These are phyloP conservation scores for Butorides virescens DNA, from an alignment of 2,113 vertebrate genomes.

Conservation along the genomic window DNA sequence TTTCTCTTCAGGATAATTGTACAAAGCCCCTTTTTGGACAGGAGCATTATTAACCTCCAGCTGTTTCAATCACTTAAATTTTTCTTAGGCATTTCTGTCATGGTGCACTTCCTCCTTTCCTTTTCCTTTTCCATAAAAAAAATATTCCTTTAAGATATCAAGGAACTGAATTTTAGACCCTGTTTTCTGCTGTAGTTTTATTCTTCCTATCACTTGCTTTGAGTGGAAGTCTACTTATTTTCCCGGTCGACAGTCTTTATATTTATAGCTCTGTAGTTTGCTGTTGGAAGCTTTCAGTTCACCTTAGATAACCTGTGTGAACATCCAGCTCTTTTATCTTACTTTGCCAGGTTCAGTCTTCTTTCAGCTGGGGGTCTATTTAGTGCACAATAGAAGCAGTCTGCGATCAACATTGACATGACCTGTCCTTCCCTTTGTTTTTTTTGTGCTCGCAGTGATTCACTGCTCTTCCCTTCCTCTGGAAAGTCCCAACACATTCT, in stretches of 20 bases:
- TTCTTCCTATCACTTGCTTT: neutral
- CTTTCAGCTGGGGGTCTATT: neutral
- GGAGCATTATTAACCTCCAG: neutral
- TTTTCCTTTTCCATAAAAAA: neutral
- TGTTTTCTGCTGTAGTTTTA: neutral
- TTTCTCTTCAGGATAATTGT: neutral
- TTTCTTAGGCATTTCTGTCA: neutral
- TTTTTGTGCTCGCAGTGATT: neutral
- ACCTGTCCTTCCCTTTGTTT: neutral
- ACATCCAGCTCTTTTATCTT: neutral
- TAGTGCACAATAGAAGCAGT: neutral
- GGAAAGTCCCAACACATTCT: neutral
- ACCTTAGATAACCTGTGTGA: neutral
- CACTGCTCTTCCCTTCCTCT: neutral
- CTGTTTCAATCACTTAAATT: neutral
- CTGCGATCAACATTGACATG: neutral
- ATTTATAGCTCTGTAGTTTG: neutral
- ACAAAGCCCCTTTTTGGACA: neutral
- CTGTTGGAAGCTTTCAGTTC: neutral
- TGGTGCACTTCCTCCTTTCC: neutral
- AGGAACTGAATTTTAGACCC: neutral
- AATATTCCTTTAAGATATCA: too few relatives aligned
- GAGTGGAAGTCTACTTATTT: neutral
- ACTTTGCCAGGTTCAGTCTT: neutral
- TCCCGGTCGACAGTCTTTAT: neutral